Conservation (phyloP, 2,797 vertebrate species). For the Parambassis ranga region DNA sequence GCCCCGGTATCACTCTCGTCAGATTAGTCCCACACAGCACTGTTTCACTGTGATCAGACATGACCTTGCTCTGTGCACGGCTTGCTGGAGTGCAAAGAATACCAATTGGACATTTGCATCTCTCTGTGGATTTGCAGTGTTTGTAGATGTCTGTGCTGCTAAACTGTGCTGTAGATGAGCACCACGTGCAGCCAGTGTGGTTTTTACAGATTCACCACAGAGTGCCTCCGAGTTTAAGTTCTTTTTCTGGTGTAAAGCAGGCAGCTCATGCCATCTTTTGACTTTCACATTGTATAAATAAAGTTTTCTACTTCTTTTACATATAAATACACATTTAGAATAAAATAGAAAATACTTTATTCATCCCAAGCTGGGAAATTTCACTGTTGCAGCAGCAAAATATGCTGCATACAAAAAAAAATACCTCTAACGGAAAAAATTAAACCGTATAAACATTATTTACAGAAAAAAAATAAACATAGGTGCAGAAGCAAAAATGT, state of each 20-base stretch:
- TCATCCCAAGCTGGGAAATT: no score
- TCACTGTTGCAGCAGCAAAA: no score
- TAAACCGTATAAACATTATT: no score
- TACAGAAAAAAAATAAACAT: no score
- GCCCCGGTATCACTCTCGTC: conserved; percentile 13
- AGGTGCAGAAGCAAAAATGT: no score
- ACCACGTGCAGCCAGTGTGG: conserved; percentile 26
- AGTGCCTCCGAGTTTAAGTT: conserved; percentile 78
- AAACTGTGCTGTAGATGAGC: conserved; percentile 48
- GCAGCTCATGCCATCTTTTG: no score
- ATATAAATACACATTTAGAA: no score
- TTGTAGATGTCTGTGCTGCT: conserved; percentile 42
- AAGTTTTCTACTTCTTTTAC: no score
- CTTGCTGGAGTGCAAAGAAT: conserved; percentile 64
- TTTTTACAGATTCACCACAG: conserved; percentile 82
- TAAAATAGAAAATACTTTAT: no score
- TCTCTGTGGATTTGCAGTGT: conserved; percentile 55
- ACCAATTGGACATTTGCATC: conserved; percentile 73
- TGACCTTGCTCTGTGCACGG: conserved; percentile 42
- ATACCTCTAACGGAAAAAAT: no score
- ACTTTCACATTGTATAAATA: neutral
- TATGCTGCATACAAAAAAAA: no score
- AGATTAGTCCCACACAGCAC: conserved; percentile 44
- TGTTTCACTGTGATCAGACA: conserved; percentile 45
- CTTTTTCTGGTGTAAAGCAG: no score